A percentile compares a stretch with the other conserved stretches of the same genome.
phyloP scores from a whole-genome alignment of 2,888 invertebrate species.

The Antheraea yamamai region DNA sequence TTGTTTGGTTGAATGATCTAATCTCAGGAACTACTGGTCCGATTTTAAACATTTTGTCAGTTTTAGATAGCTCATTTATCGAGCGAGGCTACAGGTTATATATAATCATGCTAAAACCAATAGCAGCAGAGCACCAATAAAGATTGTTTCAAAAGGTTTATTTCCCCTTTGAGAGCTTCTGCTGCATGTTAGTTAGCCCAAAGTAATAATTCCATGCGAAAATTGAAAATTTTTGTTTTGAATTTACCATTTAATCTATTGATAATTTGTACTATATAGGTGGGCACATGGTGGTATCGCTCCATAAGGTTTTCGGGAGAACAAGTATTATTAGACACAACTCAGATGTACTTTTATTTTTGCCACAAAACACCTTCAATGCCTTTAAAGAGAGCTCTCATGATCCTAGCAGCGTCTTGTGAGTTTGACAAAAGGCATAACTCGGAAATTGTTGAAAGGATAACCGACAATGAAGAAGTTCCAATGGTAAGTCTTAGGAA shows the following conservation, averaged over 20 bases:
- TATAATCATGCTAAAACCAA: too few relatives aligned
- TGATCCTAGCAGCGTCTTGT: constrained; percentile 97
- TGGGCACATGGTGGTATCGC: constrained; percentile 99
- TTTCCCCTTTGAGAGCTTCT: too few relatives aligned
- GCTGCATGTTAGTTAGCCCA: too few relatives aligned
- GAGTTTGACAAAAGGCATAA: constrained; percentile 98
- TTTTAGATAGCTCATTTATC: too few relatives aligned
- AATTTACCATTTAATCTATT: background rate
- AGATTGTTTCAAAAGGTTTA: too few relatives aligned
- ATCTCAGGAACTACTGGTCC: too few relatives aligned
- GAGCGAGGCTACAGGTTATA: too few relatives aligned
- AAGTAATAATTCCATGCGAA: too few relatives aligned
- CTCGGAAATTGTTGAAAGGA: constrained; percentile 95
- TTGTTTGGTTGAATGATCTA: too few relatives aligned
- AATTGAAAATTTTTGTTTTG: background rate
- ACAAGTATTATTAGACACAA: constrained; percentile 97
- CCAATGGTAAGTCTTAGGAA: constrained; percentile 85
- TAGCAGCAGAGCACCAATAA: too few relatives aligned
- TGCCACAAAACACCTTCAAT: constrained; percentile 98
- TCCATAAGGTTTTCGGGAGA: constrained; percentile 98
- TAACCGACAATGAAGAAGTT: constrained; percentile 97
- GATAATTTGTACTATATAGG: constrained; percentile 59
- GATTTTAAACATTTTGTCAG: too few relatives aligned
- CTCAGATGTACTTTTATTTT: constrained; percentile 97
- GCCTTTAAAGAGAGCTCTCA: constrained; percentile 96